These are phyloP conservation scores for Psilopogon haemacephalus DNA, from an alignment of 2,113 vertebrate species.

Conservation along the genomic window DNA sequence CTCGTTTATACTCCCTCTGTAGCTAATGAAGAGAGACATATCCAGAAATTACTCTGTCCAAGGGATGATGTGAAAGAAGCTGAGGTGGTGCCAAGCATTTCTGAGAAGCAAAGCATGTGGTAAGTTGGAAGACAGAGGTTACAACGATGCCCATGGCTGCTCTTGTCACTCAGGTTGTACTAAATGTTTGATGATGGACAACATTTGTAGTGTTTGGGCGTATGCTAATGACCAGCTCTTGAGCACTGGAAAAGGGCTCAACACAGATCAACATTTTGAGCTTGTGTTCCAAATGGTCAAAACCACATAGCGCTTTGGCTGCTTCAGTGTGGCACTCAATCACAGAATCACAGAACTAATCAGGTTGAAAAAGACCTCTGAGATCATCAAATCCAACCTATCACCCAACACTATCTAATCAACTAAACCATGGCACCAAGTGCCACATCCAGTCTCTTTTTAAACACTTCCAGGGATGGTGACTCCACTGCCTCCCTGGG, in stretches of 20 bases:
- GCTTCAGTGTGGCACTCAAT: neutral
- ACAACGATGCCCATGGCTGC: neutral
- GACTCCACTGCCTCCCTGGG: too few relatives aligned
- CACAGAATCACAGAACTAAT: too few relatives aligned
- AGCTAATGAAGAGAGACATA: neutral
- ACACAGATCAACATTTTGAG: neutral
- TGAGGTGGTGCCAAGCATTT: neutral
- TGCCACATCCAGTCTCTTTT: too few relatives aligned
- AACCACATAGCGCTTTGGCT: neutral
- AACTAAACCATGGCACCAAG: too few relatives aligned
- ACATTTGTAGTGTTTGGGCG: neutral
- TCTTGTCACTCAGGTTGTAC: neutral
- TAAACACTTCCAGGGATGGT: too few relatives aligned
- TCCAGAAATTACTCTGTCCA: neutral
- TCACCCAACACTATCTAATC: too few relatives aligned
- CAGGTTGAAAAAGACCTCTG: too few relatives aligned
- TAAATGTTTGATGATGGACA: neutral
- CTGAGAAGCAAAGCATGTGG: neutral
- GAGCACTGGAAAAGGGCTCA: neutral
- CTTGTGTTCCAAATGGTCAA: neutral
- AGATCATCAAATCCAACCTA: too few relatives aligned
- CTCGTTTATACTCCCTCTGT: neutral
- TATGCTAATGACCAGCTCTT: neutral
- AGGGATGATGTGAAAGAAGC: neutral
- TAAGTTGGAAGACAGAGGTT: neutral